Evolutionary conservation across 2,888 invertebrate genomes (phyloP).

Genomic region (Sarcophaga caerulescens): DNA sequence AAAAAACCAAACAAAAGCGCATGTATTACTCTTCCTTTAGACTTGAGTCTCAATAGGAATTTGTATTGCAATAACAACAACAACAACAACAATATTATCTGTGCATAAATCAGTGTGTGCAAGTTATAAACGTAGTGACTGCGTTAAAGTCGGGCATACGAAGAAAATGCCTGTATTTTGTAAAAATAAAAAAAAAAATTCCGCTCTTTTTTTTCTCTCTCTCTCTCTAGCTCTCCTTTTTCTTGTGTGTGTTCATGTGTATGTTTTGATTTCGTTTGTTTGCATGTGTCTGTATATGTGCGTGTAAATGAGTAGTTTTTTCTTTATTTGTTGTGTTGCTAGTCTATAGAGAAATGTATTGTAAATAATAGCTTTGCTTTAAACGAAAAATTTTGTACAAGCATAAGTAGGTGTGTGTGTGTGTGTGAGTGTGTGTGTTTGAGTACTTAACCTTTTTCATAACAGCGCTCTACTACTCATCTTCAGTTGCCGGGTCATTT

Average conservation of each 20-base stretch:
- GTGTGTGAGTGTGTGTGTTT: background rate
- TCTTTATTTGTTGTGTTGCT: background rate
- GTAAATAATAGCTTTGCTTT: background rate
- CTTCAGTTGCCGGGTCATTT: constrained; percentile 65
- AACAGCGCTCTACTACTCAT: constrained; percentile 60
- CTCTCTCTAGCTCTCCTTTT: constrained; percentile 24
- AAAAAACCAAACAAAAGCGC: constrained; percentile 30
- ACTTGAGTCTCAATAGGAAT: background rate
- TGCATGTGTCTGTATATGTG: background rate
- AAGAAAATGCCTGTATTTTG: background rate
- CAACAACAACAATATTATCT: background rate
- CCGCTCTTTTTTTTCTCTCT: constrained; percentile 31
- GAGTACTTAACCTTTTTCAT: constrained; percentile 65
- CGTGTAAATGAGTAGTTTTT: background rate
- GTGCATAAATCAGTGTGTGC: background rate
- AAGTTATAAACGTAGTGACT: too few relatives aligned
- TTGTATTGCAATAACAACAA: background rate
- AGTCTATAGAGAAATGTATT: background rate
- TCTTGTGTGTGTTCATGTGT: background rate
- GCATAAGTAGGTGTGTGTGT: background rate
- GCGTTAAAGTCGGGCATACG: background rate
- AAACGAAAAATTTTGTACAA: background rate
- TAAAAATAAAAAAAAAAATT: background rate
- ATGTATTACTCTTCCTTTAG: constrained; percentile 31
- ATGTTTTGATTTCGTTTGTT: background rate